These are phyloP conservation scores for Helicoverpa zea DNA, from an alignment of 1,140 invertebrate genomes.

Conservation along the genomic window DNA sequence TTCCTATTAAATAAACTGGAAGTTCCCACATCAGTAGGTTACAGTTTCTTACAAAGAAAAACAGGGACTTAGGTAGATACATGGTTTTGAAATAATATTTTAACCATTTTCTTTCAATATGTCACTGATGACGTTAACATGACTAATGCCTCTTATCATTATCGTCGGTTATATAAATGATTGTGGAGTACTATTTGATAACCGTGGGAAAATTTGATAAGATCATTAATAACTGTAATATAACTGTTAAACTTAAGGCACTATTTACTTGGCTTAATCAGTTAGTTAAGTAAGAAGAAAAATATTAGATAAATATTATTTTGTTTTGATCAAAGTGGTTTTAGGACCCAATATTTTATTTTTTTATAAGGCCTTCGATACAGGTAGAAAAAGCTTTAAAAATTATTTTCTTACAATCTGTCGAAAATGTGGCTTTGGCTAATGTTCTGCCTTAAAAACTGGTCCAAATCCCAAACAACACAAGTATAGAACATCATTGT, in stretches of 20 bases:
- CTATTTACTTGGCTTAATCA: too few relatives aligned
- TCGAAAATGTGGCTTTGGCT: too few relatives aligned
- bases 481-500: slow-evolving; percentile 3
- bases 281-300: not conserved
- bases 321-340: too few relatives aligned
- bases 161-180: not conserved
- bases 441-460: not conserved
- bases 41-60: not conserved
- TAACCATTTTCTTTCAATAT: not conserved
- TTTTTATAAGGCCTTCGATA: too few relatives aligned
- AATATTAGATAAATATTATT: not conserved
- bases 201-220: slow-evolving; percentile 13
- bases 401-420: too few relatives aligned
- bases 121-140: not conserved
- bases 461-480: not conserved
- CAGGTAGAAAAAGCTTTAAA: too few relatives aligned
- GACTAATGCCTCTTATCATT: not conserved
- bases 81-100: not conserved
- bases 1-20: slow-evolving; percentile 1
- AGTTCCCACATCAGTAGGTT: not conserved
- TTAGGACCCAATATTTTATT: too few relatives aligned
- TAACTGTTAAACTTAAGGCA: not conserved
- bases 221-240: not conserved
- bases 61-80: not conserved
- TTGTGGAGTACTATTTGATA: not conserved